phyloP scores from a whole-genome alignment of 2,888 invertebrate species.

The Ochropleura plecta region DNA sequence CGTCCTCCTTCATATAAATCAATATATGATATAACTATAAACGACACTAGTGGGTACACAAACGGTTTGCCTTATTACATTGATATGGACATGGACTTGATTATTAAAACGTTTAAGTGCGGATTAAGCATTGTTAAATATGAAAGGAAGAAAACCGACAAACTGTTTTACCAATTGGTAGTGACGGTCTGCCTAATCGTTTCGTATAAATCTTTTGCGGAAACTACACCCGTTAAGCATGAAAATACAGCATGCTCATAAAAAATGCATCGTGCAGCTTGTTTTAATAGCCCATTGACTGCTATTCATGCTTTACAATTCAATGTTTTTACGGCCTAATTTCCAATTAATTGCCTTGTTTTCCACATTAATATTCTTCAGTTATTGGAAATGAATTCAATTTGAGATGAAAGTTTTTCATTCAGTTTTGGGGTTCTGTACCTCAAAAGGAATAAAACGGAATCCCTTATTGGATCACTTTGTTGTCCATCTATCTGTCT shows the following conservation, averaged over 20 bases:
- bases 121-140: constrained; percentile 1
- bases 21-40: no score
- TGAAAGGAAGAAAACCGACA: constrained; percentile 16
- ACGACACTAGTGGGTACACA: background rate
- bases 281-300: constrained; percentile 48
- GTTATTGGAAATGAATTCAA: background rate
- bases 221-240: constrained; percentile 34
- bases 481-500: no score
- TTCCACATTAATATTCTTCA: constrained; percentile 13
- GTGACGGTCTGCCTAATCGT: constrained; percentile 36
- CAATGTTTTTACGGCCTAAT: constrained; percentile 35
- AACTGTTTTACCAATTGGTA: constrained; percentile 22
- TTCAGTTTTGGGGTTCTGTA: background rate
- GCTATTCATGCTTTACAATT: constrained; percentile 27
- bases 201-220: constrained; percentile 45
- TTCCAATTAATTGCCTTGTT: constrained; percentile 30
- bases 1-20: no score
- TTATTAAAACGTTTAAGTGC: background rate
- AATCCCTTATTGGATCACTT: no score
- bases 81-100: background rate
- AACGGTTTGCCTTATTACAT: background rate
- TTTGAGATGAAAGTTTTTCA: background rate
- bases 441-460: no score
- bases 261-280: constrained; percentile 38
- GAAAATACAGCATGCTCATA: constrained; percentile 25